Evolutionary conservation across 2,888 invertebrate genomes (phyloP).

Genomic region (Calliopum simillimum): DNA sequence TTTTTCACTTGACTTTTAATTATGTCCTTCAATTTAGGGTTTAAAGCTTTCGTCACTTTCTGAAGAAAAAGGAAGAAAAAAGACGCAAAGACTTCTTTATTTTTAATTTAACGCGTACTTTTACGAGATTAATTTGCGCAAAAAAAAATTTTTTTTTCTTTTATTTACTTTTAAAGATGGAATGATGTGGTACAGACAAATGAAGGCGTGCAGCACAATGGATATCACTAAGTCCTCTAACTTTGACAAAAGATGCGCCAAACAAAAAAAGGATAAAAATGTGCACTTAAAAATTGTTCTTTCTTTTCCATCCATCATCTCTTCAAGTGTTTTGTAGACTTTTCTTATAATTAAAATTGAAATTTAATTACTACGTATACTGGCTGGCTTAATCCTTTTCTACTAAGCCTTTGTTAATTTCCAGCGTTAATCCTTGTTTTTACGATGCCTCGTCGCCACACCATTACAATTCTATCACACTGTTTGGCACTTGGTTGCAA

Average conservation of each 20-base stretch:
- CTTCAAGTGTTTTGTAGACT: neutral
- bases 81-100: conserved; percentile 46
- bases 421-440: conserved; percentile 19
- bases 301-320: conserved; percentile 3
- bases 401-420: conserved; percentile 27
- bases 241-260: no score
- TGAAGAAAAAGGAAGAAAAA: neutral
- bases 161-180: neutral
- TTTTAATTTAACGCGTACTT: conserved; percentile 60
- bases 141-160: conserved; percentile 32
- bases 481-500: conserved; percentile 28
- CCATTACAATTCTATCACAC: neutral
- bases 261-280: no score
- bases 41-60: neutral
- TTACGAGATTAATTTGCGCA: conserved; percentile 57
- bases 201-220: no score
- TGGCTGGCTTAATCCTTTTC: conserved; percentile 13
- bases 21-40: conserved; percentile 27
- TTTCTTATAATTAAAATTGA: conserved; percentile 29
- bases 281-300: neutral
- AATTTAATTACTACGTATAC: conserved; percentile 27
- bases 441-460: no score
- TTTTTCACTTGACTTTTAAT: conserved; percentile 51
- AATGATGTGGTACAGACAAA: no score
- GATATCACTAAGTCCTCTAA: no score